phyloP scores from a whole-genome alignment of 2,888 invertebrate species.

The Monopis laevigella region DNA sequence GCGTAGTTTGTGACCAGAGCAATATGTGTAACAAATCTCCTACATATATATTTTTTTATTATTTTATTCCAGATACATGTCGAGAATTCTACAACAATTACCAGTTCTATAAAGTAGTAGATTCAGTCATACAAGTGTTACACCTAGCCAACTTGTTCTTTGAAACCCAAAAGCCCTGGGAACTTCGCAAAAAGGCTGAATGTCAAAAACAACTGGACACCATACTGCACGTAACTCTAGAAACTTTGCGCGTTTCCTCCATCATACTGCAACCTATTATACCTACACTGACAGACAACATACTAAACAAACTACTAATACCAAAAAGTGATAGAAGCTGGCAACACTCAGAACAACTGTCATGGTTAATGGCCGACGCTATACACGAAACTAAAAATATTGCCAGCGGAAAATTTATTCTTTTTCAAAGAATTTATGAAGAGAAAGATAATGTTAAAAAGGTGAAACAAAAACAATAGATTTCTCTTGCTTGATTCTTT shows the following conservation, averaged over 20 bases:
- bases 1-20: no score
- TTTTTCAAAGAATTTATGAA: constrained; percentile 49
- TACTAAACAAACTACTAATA: constrained; percentile 76
- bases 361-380: constrained; percentile 44
- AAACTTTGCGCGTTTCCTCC: constrained; percentile 81
- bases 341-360: constrained; percentile 43
- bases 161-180: constrained; percentile 89
- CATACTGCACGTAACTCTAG: constrained; percentile 84
- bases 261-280: constrained; percentile 88
- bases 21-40: no score
- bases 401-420: constrained; percentile 47
- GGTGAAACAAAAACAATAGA: not conserved
- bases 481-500: no score
- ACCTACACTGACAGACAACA: constrained; percentile 73
- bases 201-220: constrained; percentile 71
- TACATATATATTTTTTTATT: no score
- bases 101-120: constrained; percentile 85
- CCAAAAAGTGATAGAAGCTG: constrained; percentile 35
- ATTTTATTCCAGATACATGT: constrained; percentile 64
- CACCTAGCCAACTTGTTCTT: constrained; percentile 88
- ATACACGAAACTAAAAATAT: constrained; percentile 48
- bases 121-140: constrained; percentile 77
- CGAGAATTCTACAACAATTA: constrained; percentile 74
- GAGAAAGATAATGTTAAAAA: constrained; percentile 41
- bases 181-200: constrained; percentile 71